Percentiles rank a stretch among this genome's conserved stretches.
Conservation (phyloP, 2,888 invertebrate genomes). For the Stenoptilia bipunctidactyla region DNA sequence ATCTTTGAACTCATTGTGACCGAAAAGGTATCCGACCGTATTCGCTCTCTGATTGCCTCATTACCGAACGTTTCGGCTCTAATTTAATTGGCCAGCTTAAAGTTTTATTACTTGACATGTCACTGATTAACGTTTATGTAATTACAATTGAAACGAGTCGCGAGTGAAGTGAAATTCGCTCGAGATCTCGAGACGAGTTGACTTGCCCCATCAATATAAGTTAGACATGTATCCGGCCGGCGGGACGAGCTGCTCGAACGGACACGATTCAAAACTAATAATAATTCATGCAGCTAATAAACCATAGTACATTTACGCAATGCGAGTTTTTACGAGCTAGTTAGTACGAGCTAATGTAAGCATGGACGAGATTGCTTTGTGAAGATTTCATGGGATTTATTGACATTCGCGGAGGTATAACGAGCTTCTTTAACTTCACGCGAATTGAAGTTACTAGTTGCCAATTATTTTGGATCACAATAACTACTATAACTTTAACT, state of each 20-base stretch:
- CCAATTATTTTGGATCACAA: too few relatives aligned
- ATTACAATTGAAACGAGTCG: slow-evolving; percentile 36
- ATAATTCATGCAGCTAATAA: slow-evolving; percentile 40
- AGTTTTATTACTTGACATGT: slow-evolving; percentile 36
- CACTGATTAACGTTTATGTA: slow-evolving; percentile 18
- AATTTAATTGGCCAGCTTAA: slow-evolving; percentile 49
- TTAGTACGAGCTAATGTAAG: slow-evolving; percentile 27
- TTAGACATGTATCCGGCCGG: slow-evolving; percentile 53
- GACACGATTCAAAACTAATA: slow-evolving; percentile 48
- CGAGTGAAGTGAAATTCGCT: slow-evolving; percentile 37
- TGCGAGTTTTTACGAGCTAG: slow-evolving; percentile 22
- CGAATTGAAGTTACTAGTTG: too few relatives aligned
- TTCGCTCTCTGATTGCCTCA: slow-evolving; percentile 51
- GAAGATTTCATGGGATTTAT: slow-evolving; percentile 1
- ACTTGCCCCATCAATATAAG: slow-evolving; percentile 53
- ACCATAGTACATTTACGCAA: slow-evolving; percentile 38
- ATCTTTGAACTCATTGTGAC: slow-evolving; percentile 38
- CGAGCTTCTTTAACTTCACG: too few relatives aligned
- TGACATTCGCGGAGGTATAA: neutral
- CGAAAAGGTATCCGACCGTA: slow-evolving; percentile 27
- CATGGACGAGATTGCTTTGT: slow-evolving; percentile 11
- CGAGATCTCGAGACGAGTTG: slow-evolving; percentile 1
- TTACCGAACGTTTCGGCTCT: slow-evolving; percentile 35
- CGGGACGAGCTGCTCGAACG: slow-evolving; percentile 40
- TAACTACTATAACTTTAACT: too few relatives aligned